These are phyloP conservation scores for Sciurus vulgaris DNA, from an alignment of 2,797 vertebrate species.

Conservation along the genomic window DNA sequence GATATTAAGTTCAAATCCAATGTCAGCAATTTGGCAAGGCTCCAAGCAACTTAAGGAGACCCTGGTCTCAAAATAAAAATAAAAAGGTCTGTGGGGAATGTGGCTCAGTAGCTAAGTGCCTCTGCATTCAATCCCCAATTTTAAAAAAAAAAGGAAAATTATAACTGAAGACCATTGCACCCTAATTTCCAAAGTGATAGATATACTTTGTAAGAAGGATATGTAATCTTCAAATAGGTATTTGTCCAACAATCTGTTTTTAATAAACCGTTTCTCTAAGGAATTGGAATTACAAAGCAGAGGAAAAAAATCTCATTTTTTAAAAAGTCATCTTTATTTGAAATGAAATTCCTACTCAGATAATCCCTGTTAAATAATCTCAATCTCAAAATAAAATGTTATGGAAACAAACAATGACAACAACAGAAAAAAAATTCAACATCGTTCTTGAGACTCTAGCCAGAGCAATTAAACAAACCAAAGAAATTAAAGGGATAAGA, in stretches of 20 bases:
- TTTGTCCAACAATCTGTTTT: conserved; percentile 11
- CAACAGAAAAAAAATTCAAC: neutral
- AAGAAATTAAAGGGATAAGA: too few species aligned
- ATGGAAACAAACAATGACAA: neutral
- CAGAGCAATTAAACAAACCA: too few species aligned
- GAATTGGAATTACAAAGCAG: neutral
- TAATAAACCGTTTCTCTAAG: neutral
- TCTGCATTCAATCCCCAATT: too few species aligned
- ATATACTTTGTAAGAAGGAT: neutral
- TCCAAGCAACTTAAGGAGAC: too few species aligned
- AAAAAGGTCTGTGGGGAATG: too few species aligned
- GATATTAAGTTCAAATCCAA: too few species aligned
- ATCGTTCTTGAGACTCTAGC: too few species aligned
- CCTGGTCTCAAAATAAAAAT: too few species aligned
- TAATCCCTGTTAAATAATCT: neutral
- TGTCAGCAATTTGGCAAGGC: too few species aligned
- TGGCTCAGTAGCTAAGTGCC: too few species aligned
- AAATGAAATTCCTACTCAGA: neutral
- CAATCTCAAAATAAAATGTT: neutral
- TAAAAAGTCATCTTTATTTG: neutral
- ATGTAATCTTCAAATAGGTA: neutral
- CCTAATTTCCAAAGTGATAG: neutral
- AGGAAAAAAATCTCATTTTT: neutral
- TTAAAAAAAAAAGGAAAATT: neutral
- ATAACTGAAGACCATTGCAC: neutral